Base-by-base conservation (phyloP, 2,797 vertebrate genomes). In the Paguma larvata region DNA sequence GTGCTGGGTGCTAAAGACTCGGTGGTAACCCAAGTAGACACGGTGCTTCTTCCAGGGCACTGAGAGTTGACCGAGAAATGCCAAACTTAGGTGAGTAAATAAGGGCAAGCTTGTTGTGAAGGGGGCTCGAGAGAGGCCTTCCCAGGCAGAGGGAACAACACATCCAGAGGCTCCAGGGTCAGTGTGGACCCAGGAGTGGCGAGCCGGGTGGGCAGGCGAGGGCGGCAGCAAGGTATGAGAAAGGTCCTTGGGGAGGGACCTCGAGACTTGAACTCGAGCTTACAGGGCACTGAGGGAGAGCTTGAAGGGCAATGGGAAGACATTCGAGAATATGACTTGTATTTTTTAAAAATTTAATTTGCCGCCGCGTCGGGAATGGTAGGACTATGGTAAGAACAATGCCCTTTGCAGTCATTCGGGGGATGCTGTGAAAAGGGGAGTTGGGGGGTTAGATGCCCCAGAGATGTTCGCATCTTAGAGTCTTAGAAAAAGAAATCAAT, bases 181-280 rank as follows among this genome's bases (percentile, higher is more conserved):
- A 48, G 5, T 7, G 3, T 46, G 48, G 56, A 6, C 30, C 27
- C 78, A 13, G 25, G 38, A 51, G 41, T 13, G 14, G 46, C 44
- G 25, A 62, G 7, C 3, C 16, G 9, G 0, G 3, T 5, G 5
- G 77, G 70, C 27, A 2, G 6, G 30, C n/a, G 3, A 65, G 59
- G 18, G 62, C 7, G 68, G 27, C 7, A 21, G 46, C 3, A 8
- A 2, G 6, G 5, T 4, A 0, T 44, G 30, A 89, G 34, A 27
- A 46, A 63, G 51, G 34, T n/a, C 32, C 13, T 21, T 10, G 27
- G 12, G 2, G 15, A 53, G 63, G 38, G 48, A 67, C 5, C 18
- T 10, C 21, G 67, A 23, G n/a, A 44, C 23, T 51, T 34, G 21
- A 73, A 75, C 38, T 12, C 19, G 75, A 67, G 62, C 41, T 68